phyloP scores from a whole-genome alignment of 2,797 vertebrate genomes.

The Melanotaenia parkinsoni region DNA sequence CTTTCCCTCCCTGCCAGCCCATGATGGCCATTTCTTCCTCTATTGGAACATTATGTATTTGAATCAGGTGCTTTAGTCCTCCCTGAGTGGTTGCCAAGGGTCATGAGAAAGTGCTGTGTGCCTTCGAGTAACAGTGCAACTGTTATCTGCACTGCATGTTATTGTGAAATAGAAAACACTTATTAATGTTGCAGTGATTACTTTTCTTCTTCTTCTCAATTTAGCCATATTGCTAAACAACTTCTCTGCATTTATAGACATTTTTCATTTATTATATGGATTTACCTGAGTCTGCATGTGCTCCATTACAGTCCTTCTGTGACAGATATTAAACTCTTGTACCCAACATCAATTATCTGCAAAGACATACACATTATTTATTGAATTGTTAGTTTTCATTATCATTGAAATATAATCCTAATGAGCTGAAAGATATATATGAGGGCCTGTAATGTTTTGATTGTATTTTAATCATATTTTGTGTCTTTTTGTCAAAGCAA shows the following conservation, averaged over 20 bases:
- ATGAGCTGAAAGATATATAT: not conserved
- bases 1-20: conserved; percentile 23
- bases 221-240: not conserved
- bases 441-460: not conserved
- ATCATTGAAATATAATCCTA: not conserved
- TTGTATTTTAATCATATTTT: not conserved
- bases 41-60: conserved; percentile 35
- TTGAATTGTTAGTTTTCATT: not conserved
- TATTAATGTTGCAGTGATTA: conserved; percentile 17
- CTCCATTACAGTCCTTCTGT: conserved; percentile 62
- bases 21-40: conserved; percentile 20
- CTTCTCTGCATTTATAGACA: not conserved
- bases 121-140: conserved; percentile 49
- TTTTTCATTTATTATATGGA: not conserved
- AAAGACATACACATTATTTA: conserved; percentile 35
- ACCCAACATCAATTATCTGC: conserved; percentile 59
- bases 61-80: conserved; percentile 58
- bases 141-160: conserved; percentile 56
- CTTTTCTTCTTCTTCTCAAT: conserved; percentile 13
- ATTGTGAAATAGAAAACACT: conserved; percentile 52
- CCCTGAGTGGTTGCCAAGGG: conserved; percentile 58
- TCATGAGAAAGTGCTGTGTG: conserved; percentile 78
- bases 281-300: conserved; percentile 86
- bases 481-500: not conserved
- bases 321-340: conserved; percentile 37